phyloP scores from a whole-genome alignment of 2,797 vertebrate genomes.

The Carapus acus region DNA sequence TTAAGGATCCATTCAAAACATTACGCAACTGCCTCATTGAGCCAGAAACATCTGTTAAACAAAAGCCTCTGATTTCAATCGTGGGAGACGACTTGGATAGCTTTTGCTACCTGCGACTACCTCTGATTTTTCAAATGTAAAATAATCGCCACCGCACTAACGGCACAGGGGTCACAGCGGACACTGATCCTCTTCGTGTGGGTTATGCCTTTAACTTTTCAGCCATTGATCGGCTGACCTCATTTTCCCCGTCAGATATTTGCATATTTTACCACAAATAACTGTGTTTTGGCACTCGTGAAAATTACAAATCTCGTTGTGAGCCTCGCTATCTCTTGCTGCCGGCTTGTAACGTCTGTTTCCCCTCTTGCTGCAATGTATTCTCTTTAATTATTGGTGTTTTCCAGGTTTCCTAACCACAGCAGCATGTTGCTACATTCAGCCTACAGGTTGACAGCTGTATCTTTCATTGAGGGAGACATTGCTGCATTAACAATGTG shows the following conservation, averaged over 20 bases:
- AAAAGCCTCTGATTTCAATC: no score
- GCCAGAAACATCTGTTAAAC: no score
- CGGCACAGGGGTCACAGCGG: no score
- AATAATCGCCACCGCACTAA: no score
- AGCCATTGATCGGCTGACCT: no score
- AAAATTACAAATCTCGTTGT: conserved; percentile 16
- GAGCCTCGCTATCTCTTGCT: background rate
- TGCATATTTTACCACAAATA: conserved; percentile 2
- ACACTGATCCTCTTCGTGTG: no score
- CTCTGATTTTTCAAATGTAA: no score
- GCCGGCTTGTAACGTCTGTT: conserved; percentile 45
- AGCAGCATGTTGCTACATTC: conserved; percentile 31
- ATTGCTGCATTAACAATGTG: background rate
- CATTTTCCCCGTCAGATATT: no score
- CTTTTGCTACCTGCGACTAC: no score
- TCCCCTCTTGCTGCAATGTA: conserved; percentile 15
- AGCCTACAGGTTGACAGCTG: conserved; percentile 10
- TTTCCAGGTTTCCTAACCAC: conserved; percentile 18
- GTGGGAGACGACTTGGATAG: no score
- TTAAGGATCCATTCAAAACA: conserved; percentile 2
- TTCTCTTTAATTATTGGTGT: conserved; percentile 46
- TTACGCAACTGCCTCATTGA: no score
- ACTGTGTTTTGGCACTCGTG: conserved; percentile 18
- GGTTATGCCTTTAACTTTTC: no score
- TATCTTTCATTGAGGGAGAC: conserved; percentile 5